Conservation (phyloP, 2,113 vertebrate species). For the Gymnogyps californianus region DNA sequence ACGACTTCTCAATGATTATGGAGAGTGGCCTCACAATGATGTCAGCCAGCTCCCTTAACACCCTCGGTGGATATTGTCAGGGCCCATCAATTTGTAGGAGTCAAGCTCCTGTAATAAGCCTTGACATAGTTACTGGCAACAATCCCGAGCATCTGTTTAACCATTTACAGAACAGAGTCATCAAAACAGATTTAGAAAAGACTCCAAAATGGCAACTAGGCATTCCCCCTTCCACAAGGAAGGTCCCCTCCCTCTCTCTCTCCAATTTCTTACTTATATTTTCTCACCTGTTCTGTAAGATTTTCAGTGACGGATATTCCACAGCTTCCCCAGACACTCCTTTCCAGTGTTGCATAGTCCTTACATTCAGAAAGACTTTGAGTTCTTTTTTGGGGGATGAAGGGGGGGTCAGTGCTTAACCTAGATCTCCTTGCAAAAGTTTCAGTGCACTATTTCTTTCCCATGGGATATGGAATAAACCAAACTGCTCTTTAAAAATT, state of each 20-base stretch:
- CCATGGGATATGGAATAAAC: background rate
- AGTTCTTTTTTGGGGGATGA: rapidly evolving
- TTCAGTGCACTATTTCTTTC: background rate
- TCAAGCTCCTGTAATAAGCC: background rate
- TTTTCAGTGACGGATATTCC: background rate
- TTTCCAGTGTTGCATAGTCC: background rate
- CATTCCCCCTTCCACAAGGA: background rate
- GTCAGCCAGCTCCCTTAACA: background rate
- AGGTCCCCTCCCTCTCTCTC: rapidly evolving
- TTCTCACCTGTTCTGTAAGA: background rate
- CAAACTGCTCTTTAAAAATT: background rate
- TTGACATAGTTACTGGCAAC: background rate
- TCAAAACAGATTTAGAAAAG: background rate
- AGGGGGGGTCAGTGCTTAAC: background rate
- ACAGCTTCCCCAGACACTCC: background rate
- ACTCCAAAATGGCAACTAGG: background rate
- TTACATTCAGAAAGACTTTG: background rate
- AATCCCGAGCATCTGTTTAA: background rate
- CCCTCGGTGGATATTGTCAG: background rate
- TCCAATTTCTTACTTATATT: background rate
- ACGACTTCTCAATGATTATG: background rate
- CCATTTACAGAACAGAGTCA: background rate
- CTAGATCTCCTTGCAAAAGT: background rate
- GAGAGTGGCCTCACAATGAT: background rate
- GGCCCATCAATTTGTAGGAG: background rate